Base-by-base conservation (phyloP, 92 coral and sea anemone species). In the Micromussa lordhowensis region DNA sequence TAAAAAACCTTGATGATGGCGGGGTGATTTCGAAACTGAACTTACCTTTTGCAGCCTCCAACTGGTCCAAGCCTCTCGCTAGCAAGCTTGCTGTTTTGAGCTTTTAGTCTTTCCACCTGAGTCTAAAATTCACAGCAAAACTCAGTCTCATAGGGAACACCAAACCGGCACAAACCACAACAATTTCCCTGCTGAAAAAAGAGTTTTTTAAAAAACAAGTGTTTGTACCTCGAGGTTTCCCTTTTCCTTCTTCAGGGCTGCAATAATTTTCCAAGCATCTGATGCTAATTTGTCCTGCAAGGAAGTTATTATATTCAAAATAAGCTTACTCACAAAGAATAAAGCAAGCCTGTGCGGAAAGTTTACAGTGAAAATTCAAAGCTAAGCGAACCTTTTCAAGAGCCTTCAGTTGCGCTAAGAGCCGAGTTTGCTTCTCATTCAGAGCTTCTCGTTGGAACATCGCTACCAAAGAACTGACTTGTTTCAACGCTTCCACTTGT, bases 241-340 rank as follows among this genome's bases (percentile, higher is more conserved):
- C 38, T 95, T 95, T 77, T 95, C 98, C 64, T 93, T 90, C 70
- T 95, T 95, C 69, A 95, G 89, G 26, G 95, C 96, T 54, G 91
- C 87, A 75, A 95, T 94, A 19, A 95, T 95, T 69, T 90, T 90
- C 98, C 98, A 95, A 13, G 98, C 98, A 83, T 95, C 98, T 36
- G 96, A 68, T 30, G 93, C 94, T 36, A 93, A 86, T 49, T 96
- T 89, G 81, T 91, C 97, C 97, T 94, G 82, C 44, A 75, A 49
- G 22, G 21, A 49, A 70, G n/a, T 30, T 21, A n/a, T 35, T 76
- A 51, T 21, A n/a, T 35, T 76, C 0, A 21, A 21, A 59, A 21
- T 59, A 44, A 44, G 12, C 8, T 8, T 44, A 21, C 66, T 59
- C 21, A 21, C 28, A 63, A 1, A 7, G 12, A 24, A 24, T 24